Base-by-base conservation (phyloP, 2,797 vertebrate genomes). In the Molossus alvarezi region DNA sequence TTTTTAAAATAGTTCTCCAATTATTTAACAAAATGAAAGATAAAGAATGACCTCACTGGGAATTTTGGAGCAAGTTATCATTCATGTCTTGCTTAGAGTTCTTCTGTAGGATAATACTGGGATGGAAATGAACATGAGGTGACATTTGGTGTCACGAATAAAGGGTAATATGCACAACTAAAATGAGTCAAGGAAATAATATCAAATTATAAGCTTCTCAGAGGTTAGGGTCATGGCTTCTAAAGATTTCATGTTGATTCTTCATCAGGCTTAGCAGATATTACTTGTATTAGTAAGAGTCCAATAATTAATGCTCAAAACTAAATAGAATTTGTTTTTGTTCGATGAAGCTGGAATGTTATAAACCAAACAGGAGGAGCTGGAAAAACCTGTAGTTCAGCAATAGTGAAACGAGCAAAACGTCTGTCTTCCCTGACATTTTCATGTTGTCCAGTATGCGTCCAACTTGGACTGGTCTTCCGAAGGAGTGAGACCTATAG, bases 11-110 rank as follows among this genome's bases (percentile, higher is more conserved):
- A 95, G 27, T 88, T 93, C 51, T 41, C 48, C 71, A 96, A 94
- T 90, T 96, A 97, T 96, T 96, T 96, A 88, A 96, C 77, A 93
- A 62, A 92, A 95, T 95, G 72, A 96, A 94, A 91, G 29, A 72
- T 88, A 85, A 97, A 93, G 60, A 80, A 93, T 97, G 92, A 96
- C 41, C 53, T 97, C 84, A 90, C 69, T 96, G 48, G 48, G 48
- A 88, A 90, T 96, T 94, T 89, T 88, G 96, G 58, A 85, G 65
- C 67, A 89, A 76, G 84, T 94, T 80, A 94, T 95, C 84, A 95
- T 80, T 97, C 77, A 86, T 62, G 58, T 92, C 90, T 95, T 91
- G 75, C 77, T 72, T 94, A 88, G 73, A 89, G 20, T 55, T 86
- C 97, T 95, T 88, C 62, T 95, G 51, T 79, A 60, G 10, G 45